Evolutionary conservation across 2,113 vertebrate genomes (phyloP), one percentile per base, ranked within the genome.

Genomic region (Xiphophorus maculatus): DNA sequence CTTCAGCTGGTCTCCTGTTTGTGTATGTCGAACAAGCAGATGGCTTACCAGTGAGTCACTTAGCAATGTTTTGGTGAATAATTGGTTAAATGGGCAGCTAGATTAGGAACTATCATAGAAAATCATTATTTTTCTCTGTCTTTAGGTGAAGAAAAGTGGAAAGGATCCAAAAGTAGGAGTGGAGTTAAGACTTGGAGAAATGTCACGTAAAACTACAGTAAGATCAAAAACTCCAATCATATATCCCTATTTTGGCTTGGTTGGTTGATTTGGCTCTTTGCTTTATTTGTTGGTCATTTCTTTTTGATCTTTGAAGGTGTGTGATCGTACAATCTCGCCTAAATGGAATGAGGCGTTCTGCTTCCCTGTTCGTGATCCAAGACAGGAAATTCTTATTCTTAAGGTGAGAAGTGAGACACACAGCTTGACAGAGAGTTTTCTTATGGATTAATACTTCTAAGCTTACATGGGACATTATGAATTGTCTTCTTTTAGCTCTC

Each of bases 341-440:
- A 17, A 92, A 61, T 98, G 96, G 96, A 94, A 96, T 1, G 96
- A 98, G 87, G 93, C 90, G 0, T 96, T 96, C 88, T 92, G 94
- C 84, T 97, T 97, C 84, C 90, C 93, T 84, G 88, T 98, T 88
- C 95, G 84, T 77, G 94, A 94, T 70, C 97, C 97, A 5, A 90
- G 93, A 17, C 63, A 86, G 1, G 96, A 97, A 72, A 93, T 92
- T 4, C 92, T 98, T 76, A 88, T 96, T 63, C 69, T 96, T 40
- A 96, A 97, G 95, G 97, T 98, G 48, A 73, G 30, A 17, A n/a
- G 28, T 0, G 22, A 63, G 13, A 64, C 62, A 30, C 40, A n/a
- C 0, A 17, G 4, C 27, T 60, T 13, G 17, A 28, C 17, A 73
- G 58, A 69, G 17, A 58, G 17, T 54, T 44, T 4, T 63, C 5